A percentile compares a stretch with the other conserved stretches of the same genome.
phyloP scores from a whole-genome alignment of 2,888 invertebrate species.

The Synergus laeviventris region DNA sequence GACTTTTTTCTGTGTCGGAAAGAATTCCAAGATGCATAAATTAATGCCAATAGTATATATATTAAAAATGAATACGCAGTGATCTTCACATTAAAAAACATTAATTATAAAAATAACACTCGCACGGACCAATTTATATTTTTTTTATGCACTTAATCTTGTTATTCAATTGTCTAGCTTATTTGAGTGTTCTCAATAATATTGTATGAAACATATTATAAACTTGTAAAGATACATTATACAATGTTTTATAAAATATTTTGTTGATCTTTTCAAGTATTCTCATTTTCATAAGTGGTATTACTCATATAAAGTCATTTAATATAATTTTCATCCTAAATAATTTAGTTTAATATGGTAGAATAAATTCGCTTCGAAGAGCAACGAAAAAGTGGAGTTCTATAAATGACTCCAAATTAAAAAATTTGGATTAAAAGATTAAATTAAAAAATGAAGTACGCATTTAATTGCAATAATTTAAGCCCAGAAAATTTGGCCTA shows the following conservation, averaged over 20 bases:
- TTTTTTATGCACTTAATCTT: not conserved
- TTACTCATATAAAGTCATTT: not conserved
- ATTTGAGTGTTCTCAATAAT: not conserved
- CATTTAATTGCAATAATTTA: not conserved
- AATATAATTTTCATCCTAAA: not conserved
- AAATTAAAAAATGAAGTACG: not conserved
- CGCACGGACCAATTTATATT: constrained; percentile 26
- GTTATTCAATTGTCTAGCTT: not conserved
- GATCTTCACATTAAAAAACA: not conserved
- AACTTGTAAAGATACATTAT: not conserved
- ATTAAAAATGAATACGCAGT: not conserved
- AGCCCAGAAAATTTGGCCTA: not conserved
- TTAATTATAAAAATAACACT: not conserved
- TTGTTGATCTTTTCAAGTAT: not conserved
- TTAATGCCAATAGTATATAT: not conserved
- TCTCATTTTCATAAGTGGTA: not conserved
- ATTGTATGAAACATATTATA: not conserved
- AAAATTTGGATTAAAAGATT: not conserved
- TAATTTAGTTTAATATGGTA: not conserved
- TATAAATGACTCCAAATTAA: not conserved
- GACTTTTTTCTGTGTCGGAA: not conserved
- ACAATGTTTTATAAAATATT: not conserved
- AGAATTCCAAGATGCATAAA: not conserved
- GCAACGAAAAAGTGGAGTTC: not conserved
- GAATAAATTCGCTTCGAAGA: constrained; percentile 12